Base-by-base conservation (phyloP, 2,888 invertebrate species). In the Bombylius discolor region DNA sequence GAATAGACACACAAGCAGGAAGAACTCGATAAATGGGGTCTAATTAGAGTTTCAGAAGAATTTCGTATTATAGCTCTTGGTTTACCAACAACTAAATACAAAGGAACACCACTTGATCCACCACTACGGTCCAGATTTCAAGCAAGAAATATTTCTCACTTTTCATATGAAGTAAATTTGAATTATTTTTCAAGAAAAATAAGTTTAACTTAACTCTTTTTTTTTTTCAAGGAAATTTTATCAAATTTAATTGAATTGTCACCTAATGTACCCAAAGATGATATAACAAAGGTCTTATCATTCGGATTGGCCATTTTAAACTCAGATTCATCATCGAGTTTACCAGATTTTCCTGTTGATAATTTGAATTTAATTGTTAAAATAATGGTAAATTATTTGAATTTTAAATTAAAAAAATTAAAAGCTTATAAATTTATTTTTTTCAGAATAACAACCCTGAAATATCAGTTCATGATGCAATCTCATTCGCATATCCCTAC, bases 51-150 rank as follows among this genome's bases (percentile, higher is more conserved):
- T 0, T 87, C 89, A 64, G 92, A 95, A 70, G 83, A 91, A 66
- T 98, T 98, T 74, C 81, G 95, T 49, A 92, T 95, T 11, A 87
- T 96, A 55, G 95, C 94, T 0, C 76, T 96, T n/a, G 95, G 95
- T 1, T 69, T 95, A 58, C 94, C 95, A 0, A 87, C 92, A 13
- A 91, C 93, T 49, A 78, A 85, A 53, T 95, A 92, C 72, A 81
- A 82, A 52, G 98, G 97, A 5, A 93, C 96, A 71, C 92, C 96
- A 0, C 77, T 98, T 44, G 98, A 98, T 77, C 97, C 97, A 32
- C 98, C 98, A 0, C 77, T 97, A 39, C 78, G 97, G 55, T 96
- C 96, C 0, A 78, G 98, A 57, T 98, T 98, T 72, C 98, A 98
- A 74, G 94, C 93, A 0, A 79, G 93, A 68, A 87, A 94, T 72